Evolutionary conservation across 1,140 invertebrate genomes (phyloP).

Genomic region (Nasonia vitripennis): DNA sequence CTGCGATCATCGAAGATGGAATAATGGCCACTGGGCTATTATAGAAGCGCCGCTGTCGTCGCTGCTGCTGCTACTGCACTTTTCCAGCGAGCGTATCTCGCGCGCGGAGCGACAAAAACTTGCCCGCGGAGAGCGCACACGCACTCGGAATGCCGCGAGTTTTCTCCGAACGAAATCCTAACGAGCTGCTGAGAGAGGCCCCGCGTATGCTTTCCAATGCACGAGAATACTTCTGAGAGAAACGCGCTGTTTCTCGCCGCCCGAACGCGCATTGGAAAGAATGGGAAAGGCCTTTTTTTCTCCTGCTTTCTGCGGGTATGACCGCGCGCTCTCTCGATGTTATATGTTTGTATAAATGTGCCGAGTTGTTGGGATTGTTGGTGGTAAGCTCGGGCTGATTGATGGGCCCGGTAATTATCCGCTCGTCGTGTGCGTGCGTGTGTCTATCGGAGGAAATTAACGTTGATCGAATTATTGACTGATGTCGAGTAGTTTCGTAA

Average conservation of each 20-base stretch:
- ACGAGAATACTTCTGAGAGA: not conserved
- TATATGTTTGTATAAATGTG: too few relatives aligned
- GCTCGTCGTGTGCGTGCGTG: not conserved
- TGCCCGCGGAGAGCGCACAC: not conserved
- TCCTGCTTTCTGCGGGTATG: too few relatives aligned
- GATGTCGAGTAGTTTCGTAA: not conserved
- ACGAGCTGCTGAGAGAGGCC: not conserved
- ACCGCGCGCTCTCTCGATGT: not conserved
- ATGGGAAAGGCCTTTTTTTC: not conserved
- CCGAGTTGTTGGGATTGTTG: too few relatives aligned
- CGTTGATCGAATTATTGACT: not conserved
- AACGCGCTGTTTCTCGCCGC: not conserved
- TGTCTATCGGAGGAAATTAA: not conserved
- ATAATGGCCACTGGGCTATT: slow-evolving; percentile 42
- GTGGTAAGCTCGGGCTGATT: not conserved
- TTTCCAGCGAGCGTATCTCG: slow-evolving; percentile 22
- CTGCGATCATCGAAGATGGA: slow-evolving; percentile 19
- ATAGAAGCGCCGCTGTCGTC: slow-evolving; percentile 28
- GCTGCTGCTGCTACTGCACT: not conserved
- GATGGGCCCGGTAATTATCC: not conserved
- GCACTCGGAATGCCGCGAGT: slow-evolving; percentile 33
- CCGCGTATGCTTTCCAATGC: slow-evolving; percentile 32
- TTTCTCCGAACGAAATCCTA: slow-evolving; percentile 50
- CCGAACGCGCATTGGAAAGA: slow-evolving; percentile 7
- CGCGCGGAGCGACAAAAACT: slow-evolving; percentile 26